A percentile compares a stretch with the other conserved stretches of the same genome.
These are phyloP conservation scores for Eurystomus gularis DNA, from an alignment of 2,113 vertebrate species.

Conservation along the genomic window DNA sequence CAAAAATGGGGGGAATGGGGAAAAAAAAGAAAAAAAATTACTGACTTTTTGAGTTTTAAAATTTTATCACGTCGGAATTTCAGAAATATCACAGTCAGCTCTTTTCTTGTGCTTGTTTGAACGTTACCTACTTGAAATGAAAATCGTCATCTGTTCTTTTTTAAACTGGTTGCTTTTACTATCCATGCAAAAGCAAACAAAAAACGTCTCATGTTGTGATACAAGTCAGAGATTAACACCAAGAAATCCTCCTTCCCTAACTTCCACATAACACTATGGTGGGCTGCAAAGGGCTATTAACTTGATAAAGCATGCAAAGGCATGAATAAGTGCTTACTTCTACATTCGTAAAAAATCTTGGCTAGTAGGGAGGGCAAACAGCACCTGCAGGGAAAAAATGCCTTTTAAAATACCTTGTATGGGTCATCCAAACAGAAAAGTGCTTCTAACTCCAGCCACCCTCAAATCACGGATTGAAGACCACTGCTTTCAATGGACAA, in stretches of 20 bases:
- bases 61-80: neutral
- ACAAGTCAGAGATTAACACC: neutral
- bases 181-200: neutral
- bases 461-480: neutral
- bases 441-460: neutral
- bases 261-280: neutral
- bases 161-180: neutral
- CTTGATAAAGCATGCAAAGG: neutral
- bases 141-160: neutral
- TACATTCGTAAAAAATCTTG: neutral
- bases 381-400: neutral
- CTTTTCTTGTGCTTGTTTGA: neutral
- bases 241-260: neutral
- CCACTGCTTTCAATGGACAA: neutral
- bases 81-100: neutral
- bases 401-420: neutral
- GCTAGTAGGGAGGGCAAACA: neutral
- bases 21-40: neutral
- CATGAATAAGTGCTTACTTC: neutral
- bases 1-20: neutral
- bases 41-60: neutral
- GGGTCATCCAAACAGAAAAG: neutral
- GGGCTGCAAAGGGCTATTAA: neutral
- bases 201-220: neutral
- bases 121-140: neutral